Evolutionary conservation across 2,113 vertebrate species (phyloP).

Genomic region (Scytalopus superciliaris): DNA sequence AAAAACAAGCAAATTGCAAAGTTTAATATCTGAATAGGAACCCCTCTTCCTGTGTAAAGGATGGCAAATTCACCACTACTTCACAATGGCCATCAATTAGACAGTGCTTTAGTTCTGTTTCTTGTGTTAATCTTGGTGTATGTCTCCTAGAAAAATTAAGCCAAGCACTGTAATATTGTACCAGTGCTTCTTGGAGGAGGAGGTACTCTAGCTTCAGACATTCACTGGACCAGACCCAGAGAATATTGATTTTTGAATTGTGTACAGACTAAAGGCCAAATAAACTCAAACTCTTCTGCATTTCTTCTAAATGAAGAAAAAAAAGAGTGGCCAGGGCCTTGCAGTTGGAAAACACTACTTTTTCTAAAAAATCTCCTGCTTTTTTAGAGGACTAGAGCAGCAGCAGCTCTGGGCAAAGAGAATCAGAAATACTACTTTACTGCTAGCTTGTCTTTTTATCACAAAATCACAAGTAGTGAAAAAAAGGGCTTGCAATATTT

Average conservation of each 20-base stretch:
- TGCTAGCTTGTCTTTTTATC: not conserved
- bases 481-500: not conserved
- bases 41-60: not conserved
- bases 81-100: not conserved
- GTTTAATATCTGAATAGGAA: not conserved
- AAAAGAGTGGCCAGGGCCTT: not conserved
- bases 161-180: not conserved
- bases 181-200: not conserved
- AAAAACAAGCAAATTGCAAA: not conserved
- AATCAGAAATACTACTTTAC: not conserved
- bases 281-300: not conserved
- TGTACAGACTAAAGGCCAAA: not conserved
- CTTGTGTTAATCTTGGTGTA: not conserved
- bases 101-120: not conserved
- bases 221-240: not conserved
- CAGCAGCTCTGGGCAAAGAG: not conserved
- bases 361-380: not conserved
- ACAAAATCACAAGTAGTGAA: not conserved
- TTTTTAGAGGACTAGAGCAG: not conserved
- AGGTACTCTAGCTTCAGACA: not conserved
- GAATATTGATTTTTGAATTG: not conserved
- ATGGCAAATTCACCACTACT: not conserved
- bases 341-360: not conserved
- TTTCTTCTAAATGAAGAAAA: not conserved
- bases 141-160: not conserved